Percentiles rank a stretch among this genome's conserved stretches.
These are phyloP conservation scores for Micropterix aruncella DNA, from an alignment of 2,888 invertebrate genomes.

Conservation along the genomic window DNA sequence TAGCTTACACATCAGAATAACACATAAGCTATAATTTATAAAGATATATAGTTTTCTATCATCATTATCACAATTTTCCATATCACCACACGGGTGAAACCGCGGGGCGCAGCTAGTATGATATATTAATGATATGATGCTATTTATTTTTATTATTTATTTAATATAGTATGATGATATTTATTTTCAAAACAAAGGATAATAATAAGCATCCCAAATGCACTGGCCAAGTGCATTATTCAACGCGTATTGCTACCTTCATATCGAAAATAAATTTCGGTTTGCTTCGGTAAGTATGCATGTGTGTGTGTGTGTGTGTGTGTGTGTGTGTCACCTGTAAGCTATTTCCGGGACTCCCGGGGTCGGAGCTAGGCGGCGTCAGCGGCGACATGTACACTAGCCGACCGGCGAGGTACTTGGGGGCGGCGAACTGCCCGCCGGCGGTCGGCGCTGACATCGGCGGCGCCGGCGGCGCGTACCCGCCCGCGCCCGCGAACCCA, in stretches of 20 bases:
- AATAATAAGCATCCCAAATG: background rate
- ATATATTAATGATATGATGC: too few relatives aligned
- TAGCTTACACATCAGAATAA: too few relatives aligned
- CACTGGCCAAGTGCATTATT: background rate
- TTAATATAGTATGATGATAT: too few relatives aligned
- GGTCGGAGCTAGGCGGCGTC: constrained; percentile 80
- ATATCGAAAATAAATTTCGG: too few relatives aligned
- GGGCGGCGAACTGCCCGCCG: constrained; percentile 22
- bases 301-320: too few relatives aligned
- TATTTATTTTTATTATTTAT: too few relatives aligned
- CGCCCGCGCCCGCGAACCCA: constrained; percentile 33
- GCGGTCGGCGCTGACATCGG: constrained; percentile 25
- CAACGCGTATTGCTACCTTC: background rate
- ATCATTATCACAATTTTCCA: too few relatives aligned
- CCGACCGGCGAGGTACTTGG: constrained; percentile 31
- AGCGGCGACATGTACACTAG: constrained; percentile 68
- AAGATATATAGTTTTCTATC: too few relatives aligned
- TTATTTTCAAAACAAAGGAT: background rate
- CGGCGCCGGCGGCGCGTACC: constrained; percentile 17
- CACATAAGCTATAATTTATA: too few relatives aligned
- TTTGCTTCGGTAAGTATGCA: too few relatives aligned
- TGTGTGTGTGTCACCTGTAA: constrained; percentile 33
- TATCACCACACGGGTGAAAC: too few relatives aligned
- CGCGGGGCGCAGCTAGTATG: too few relatives aligned
- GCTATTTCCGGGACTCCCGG: constrained; percentile 66